phyloP scores from a whole-genome alignment of 2,888 invertebrate genomes.

The Xylota sylvarum region DNA sequence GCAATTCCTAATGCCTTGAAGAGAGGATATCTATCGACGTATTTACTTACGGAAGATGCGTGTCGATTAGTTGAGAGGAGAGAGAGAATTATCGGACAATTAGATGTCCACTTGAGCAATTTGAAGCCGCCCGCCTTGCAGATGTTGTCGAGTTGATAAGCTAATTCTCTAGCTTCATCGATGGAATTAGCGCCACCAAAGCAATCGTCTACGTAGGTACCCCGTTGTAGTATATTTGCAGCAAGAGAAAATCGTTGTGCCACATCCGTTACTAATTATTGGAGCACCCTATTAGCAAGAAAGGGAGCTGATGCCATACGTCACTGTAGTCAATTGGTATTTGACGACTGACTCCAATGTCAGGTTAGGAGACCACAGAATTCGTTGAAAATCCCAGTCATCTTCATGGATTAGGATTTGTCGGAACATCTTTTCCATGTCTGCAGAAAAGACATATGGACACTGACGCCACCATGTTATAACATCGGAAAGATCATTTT shows the following conservation, averaged over 20 bases:
- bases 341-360: background rate
- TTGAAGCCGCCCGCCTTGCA: too few species aligned
- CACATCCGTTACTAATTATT: background rate
- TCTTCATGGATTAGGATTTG: background rate
- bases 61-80: background rate
- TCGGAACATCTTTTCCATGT: too few species aligned
- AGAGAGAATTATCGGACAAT: too few species aligned
- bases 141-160: too few species aligned
- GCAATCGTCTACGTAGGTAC: background rate
- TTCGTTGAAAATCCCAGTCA: background rate
- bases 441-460: too few species aligned
- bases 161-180: too few species aligned
- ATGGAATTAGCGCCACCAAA: too few species aligned
- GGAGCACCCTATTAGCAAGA: background rate
- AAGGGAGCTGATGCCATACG: background rate
- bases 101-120: too few species aligned
- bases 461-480: too few species aligned
- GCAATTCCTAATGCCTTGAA: background rate
- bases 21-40: background rate
- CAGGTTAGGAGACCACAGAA: background rate
- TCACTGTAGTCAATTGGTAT: background rate
- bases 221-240: background rate
- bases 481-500: background rate
- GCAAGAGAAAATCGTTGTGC: background rate
- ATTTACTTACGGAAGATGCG: background rate